Percentiles rank a stretch among this genome's conserved stretches.
These are phyloP conservation scores for Quiscalus mexicanus DNA, from an alignment of 2,113 vertebrate species.

Conservation along the genomic window DNA sequence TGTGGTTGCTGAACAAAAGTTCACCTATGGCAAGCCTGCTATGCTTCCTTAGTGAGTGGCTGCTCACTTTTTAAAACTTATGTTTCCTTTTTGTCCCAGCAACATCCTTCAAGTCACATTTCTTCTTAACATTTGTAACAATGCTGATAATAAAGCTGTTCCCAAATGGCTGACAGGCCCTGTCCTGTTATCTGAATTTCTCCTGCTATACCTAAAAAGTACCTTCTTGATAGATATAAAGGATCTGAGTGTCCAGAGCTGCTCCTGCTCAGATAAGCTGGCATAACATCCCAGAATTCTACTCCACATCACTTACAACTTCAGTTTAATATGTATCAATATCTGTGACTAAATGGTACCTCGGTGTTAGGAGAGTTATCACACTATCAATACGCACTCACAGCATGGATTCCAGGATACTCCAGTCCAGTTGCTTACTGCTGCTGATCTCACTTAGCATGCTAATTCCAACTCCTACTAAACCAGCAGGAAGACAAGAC, in stretches of 20 bases:
- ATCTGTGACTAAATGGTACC: background rate
- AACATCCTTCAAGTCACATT: background rate
- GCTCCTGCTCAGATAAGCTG: background rate
- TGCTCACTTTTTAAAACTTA: background rate
- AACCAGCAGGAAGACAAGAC: constrained; percentile 67
- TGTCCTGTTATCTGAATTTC: background rate
- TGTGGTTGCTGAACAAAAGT: background rate
- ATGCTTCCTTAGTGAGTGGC: background rate
- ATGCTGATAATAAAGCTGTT: background rate
- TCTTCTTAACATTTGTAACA: background rate
- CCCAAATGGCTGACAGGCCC: background rate
- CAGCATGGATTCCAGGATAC: background rate
- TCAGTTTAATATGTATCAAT: background rate
- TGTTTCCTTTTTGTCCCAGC: background rate
- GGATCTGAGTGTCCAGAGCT: background rate
- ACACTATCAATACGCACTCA: background rate
- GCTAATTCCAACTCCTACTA: constrained; percentile 52
- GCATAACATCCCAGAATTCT: background rate
- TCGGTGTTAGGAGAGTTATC: background rate
- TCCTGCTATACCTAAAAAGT: background rate
- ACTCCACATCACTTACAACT: background rate
- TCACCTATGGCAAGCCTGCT: background rate
- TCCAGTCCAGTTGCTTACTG: constrained; percentile 11
- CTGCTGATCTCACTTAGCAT: constrained; percentile 16
- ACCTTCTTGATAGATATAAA: background rate